Conservation (phyloP, 2,113 vertebrate genomes). For the Hippolais icterina region DNA sequence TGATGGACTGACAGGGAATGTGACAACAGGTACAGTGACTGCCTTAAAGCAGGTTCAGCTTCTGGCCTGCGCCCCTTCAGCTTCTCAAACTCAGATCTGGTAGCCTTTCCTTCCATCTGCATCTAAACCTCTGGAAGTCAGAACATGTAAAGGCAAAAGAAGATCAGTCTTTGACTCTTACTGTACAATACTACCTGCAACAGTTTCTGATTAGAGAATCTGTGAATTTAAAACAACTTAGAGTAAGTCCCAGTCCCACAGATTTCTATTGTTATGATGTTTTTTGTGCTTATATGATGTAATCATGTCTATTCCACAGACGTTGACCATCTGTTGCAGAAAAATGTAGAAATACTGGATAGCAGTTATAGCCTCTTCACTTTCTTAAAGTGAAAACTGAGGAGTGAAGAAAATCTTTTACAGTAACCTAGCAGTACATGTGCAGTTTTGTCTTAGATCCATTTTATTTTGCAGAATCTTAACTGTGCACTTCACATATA, state of each 20-base stretch:
- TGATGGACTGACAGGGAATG: constrained; percentile 82
- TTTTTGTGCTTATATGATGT: neutral
- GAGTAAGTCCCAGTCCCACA: neutral
- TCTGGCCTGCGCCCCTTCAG: constrained; percentile 84
- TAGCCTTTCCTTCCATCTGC: constrained; percentile 80
- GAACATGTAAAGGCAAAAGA: neutral
- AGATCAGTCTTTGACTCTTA: neutral
- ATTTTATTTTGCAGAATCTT: neutral
- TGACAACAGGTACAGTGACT: constrained; percentile 83
- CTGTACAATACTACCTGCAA: neutral
- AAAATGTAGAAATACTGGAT: neutral
- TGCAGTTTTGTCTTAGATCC: neutral
- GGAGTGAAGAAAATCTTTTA: neutral
- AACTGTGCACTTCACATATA: neutral
- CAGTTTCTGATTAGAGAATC: neutral
- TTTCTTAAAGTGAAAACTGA: neutral
- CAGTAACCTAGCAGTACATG: neutral
- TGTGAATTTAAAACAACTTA: neutral
- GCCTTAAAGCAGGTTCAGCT: constrained; percentile 84
- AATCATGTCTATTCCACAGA: neutral
- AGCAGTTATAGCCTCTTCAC: neutral
- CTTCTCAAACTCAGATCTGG: constrained; percentile 83
- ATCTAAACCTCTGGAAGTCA: constrained; percentile 62
- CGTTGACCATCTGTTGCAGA: neutral
- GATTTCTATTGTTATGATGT: neutral